Base-by-base conservation (phyloP, 2,797 vertebrate species). In the Discoglossus pictus region DNA sequence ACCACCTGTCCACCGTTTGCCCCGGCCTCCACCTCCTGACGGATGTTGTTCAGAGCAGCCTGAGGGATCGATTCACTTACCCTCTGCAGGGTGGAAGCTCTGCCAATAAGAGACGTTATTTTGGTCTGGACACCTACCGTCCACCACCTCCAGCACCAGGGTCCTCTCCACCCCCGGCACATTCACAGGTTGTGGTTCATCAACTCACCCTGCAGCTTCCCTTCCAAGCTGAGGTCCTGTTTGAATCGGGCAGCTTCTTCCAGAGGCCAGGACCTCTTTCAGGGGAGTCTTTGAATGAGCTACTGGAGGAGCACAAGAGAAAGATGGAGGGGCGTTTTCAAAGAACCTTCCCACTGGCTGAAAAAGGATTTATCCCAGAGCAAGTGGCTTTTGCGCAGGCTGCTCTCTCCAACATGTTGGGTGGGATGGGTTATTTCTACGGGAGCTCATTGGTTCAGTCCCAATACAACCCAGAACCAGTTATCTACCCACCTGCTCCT, bases 381-480 rank as follows among this genome's bases (percentile, higher is more conserved):
- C 87, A 95, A 20, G 79, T 90, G 7, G 84, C 82, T 70, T 93
- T 99, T 15, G 92, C 87, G 67, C 91, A 90, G 73, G 92, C 92
- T 0, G 91, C 93, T 0, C 89, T 99, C 62, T 96, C 95, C 56
- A 95, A 95, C 76, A 91, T 95, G 86, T 80, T 98, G 68, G 97
- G 97, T 0, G 93, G 97, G 1, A 77, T 98, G 76, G 96, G 96
- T 36, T 96, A 97, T 80, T 99, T 98, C 78, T 87, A 92, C 0
- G 96, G 97, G n/a, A 92, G 81, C 73, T 93, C 94, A 0, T 77
- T 96, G 54, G 92, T 99, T 17, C 94, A 84, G 81, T 92, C 88
- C 0, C 80, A 64, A 6, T 83, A 76, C 75, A 87, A 85, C 0
- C 88, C 91, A n/a, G 87, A 80, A 40, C 88, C 80, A 46, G 68